These are phyloP conservation scores for Blastomussa wellsi DNA, from an alignment of 92 coral and sea anemone genomes.

Conservation along the genomic window DNA sequence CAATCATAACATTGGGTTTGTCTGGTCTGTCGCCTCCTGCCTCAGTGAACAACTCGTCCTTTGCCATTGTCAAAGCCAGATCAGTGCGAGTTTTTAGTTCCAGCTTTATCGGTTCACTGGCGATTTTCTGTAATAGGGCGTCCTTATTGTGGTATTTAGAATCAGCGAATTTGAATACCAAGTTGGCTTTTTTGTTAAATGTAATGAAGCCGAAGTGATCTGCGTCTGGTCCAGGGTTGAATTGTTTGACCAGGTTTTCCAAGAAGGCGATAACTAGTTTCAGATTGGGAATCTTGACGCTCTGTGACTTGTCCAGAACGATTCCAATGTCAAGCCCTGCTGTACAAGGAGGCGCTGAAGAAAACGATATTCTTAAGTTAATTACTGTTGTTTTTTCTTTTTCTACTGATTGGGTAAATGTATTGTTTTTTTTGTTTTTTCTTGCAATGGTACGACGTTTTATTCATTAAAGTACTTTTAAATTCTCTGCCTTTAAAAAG, in stretches of 20 bases:
- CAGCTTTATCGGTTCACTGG: constrained; percentile 1
- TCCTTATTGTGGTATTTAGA: not conserved
- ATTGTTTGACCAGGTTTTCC: not conserved
- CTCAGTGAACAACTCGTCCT: constrained; percentile 28
- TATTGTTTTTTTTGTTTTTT: too few species aligned
- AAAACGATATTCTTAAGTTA: not conserved
- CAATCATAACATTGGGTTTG: constrained; percentile 39
- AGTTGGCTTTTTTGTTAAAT: not conserved
- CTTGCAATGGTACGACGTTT: too few species aligned
- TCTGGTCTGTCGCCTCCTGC: constrained; percentile 41
- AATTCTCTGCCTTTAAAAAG: too few species aligned
- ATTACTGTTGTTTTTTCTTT: too few species aligned
- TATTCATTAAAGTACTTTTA: too few species aligned
- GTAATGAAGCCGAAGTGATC: constrained; percentile 19
- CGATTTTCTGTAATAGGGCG: not conserved
- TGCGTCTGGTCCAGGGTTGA: constrained; percentile 12
- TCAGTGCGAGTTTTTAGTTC: constrained; percentile 29
- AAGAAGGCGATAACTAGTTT: not conserved
- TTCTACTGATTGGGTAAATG: too few species aligned
- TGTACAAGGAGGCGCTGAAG: constrained; percentile 3
- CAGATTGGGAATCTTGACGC: not conserved
- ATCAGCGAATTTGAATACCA: not conserved
- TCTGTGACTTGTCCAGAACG: constrained; percentile 7
- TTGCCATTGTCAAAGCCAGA: constrained; percentile 40
- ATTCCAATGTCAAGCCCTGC: constrained; percentile 16